Evolutionary conservation across 92 coral and sea anemone species (phyloP), one percentile per base, ranked within the genome.

Genomic region (Isaurus tuberculatus): DNA sequence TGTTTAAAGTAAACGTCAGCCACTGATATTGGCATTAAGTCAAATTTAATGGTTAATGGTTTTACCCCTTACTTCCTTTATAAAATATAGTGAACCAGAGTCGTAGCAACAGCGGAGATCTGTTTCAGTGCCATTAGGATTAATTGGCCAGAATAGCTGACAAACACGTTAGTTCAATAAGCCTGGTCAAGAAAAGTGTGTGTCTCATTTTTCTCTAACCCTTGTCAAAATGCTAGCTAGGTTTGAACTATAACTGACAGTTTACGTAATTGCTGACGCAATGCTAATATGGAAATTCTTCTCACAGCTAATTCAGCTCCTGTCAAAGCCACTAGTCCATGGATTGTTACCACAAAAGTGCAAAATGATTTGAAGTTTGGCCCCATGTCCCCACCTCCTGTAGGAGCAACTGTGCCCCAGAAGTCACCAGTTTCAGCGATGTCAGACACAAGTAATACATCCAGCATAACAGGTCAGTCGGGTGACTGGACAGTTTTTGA

Each of bases 401-500:
- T 66, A 73, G 92, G 92, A 15, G 81, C 79, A 26, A 30, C 84
- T 26, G 83, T 86, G 4, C 95, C 95, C 75, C 95, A 91, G 82
- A 93, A 81, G 48, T 91, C 98, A 9, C 98, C 99, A n/a, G 84
- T 80, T 53, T 97, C 99, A 31, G 91, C 91, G 2, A 73, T 89
- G 66, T 95, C 98, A 1, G 99, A 97, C 72, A 80, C 67, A 33
- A 97, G 99, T 67, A 88, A 79, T 67, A 68, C 91, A 17, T 94
- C 98, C 19, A 96, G 99, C 86, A 27, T 94, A 28, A 71, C 91
- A 80, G 95, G 94, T 19, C 94, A 94, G 68, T 92, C 98, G 10
- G 99, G 99, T 1, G 99, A 97, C 36, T 97, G 99, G 99, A 84
- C 89, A 19, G 94, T 97, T 4, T 79, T 57, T 51, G 97, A 94